These are phyloP conservation scores for Tylochromis polylepis DNA, from an alignment of 2,113 vertebrate species.

Conservation along the genomic window DNA sequence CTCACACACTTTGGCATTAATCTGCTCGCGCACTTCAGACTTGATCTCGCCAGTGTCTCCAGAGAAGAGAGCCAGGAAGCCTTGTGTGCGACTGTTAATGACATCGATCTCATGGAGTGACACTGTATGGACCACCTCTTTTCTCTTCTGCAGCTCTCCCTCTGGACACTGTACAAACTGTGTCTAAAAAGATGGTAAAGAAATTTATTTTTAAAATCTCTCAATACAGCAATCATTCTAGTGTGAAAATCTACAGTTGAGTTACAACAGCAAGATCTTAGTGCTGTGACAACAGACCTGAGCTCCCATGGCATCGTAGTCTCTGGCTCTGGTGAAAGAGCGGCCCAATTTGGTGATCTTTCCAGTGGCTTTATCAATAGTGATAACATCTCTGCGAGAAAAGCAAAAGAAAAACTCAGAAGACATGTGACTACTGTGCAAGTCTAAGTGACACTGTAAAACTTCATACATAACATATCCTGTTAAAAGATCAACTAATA, in stretches of 20 bases:
- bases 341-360: conserved; percentile 91
- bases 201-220: neutral
- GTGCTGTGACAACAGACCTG: conserved; percentile 71
- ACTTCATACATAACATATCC: neutral
- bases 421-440: neutral
- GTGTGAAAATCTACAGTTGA: neutral
- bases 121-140: conserved; percentile 91
- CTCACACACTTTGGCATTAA: conserved; percentile 91
- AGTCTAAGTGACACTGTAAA: neutral
- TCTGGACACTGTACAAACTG: conserved; percentile 95
- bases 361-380: conserved; percentile 92
- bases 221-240: neutral
- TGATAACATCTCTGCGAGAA: conserved; percentile 84
- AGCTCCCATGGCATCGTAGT: conserved; percentile 92
- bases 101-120: conserved; percentile 92
- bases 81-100: conserved; percentile 94
- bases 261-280: neutral
- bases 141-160: conserved; percentile 91
- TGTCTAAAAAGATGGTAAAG: conserved; percentile 65
- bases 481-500: neutral
- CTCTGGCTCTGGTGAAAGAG: conserved; percentile 88
- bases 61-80: conserved; percentile 91
- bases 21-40: conserved; percentile 90
- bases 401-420: neutral
- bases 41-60: conserved; percentile 94